Percentiles rank a stretch among this genome's conserved stretches.
Conservation (phyloP, 2,113 vertebrate species). For the Tauraco erythrolophus region DNA sequence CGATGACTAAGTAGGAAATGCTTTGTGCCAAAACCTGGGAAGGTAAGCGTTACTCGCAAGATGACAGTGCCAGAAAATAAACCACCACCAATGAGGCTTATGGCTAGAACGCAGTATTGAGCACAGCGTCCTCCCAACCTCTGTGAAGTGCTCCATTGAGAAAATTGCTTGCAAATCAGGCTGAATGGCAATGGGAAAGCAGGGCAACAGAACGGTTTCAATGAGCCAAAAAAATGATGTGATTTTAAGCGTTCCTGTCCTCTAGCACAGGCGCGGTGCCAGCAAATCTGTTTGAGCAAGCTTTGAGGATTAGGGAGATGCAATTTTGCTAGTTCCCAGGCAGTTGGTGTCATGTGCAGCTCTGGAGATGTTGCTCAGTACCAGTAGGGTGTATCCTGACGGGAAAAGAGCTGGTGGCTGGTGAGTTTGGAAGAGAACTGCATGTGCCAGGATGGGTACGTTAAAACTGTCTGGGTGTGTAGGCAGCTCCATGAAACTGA, state of each 20-base stretch:
- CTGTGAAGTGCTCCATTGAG: slow-evolving; percentile 75
- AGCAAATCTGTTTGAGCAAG: slow-evolving; percentile 65
- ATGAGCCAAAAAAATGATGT: slow-evolving; percentile 76
- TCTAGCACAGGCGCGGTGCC: slow-evolving; percentile 41
- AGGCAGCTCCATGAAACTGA: not conserved
- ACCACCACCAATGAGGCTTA: slow-evolving; percentile 27
- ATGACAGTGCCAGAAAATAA: slow-evolving; percentile 58
- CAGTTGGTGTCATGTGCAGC: not conserved
- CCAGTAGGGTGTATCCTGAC: not conserved
- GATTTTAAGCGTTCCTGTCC: slow-evolving; percentile 72
- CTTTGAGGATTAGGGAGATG: slow-evolving; percentile 17
- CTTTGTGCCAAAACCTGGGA: slow-evolving; percentile 62
- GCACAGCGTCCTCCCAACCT: slow-evolving; percentile 48
- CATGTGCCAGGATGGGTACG: not conserved
- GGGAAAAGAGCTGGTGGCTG: not conserved
- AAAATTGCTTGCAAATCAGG: slow-evolving; percentile 75
- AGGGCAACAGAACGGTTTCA: slow-evolving; percentile 69
- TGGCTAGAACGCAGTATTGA: slow-evolving; percentile 46
- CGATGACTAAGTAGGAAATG: slow-evolving; percentile 32
- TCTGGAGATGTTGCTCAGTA: not conserved
- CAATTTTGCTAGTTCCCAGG: slow-evolving; percentile 7
- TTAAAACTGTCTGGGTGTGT: not conserved
- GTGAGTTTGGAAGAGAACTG: not conserved
- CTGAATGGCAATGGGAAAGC: slow-evolving; percentile 73
- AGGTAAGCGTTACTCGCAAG: slow-evolving; percentile 59